These are phyloP conservation scores for Tiaroga cobitis DNA, from an alignment of 2,797 vertebrate genomes.

Conservation along the genomic window DNA sequence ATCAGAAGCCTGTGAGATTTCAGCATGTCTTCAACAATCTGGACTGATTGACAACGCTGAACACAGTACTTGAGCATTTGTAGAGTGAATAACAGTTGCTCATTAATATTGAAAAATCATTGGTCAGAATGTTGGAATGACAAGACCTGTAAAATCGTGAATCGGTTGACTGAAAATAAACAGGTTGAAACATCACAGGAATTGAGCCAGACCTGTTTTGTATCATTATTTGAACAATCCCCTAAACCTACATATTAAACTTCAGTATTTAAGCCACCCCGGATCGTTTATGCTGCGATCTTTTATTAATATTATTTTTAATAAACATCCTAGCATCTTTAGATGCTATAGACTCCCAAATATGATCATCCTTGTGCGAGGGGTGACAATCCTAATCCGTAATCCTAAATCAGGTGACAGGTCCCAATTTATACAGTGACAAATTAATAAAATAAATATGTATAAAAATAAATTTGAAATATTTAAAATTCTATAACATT, in stretches of 20 bases:
- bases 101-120: neutral
- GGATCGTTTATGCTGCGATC: neutral
- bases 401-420: neutral
- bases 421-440: neutral
- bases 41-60: neutral
- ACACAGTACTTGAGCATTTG: neutral
- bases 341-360: neutral
- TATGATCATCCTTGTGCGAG: neutral
- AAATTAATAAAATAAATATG: neutral
- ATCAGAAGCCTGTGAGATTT: neutral
- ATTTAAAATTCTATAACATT: neutral
- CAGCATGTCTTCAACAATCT: neutral
- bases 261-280: neutral
- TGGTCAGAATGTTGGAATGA: neutral
- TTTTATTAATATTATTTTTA: neutral
- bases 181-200: neutral
- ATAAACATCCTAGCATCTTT: neutral
- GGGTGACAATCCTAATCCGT: too few relatives aligned
- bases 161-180: neutral
- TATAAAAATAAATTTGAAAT: neutral
- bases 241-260: neutral
- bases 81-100: neutral
- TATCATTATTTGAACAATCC: neutral
- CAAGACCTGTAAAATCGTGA: neutral
- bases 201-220: neutral